A percentile compares a stretch with the other conserved stretches of the same genome.
These are phyloP conservation scores for Vicugna pacos DNA, from an alignment of 2,113 vertebrate genomes.

Conservation along the genomic window DNA sequence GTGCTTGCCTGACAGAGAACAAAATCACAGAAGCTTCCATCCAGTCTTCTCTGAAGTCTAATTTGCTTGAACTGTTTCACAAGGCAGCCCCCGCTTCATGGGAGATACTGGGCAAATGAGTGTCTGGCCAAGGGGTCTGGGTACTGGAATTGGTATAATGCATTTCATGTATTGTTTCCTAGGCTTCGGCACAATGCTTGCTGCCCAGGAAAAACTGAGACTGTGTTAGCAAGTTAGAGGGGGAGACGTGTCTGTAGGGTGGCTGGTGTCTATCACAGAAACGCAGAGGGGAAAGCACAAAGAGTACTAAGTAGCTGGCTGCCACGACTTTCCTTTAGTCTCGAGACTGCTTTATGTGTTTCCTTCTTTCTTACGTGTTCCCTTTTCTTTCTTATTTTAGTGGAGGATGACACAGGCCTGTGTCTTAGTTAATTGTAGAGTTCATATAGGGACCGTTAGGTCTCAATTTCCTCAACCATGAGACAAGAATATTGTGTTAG, in stretches of 20 bases:
- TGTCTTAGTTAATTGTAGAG: neutral
- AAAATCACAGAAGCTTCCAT: neutral
- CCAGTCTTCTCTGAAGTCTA: neutral
- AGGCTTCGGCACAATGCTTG: neutral
- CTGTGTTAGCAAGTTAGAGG: neutral
- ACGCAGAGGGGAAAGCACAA: neutral
- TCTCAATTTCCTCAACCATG: neutral
- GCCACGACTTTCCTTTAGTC: neutral
- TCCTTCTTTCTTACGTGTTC: conserved; percentile 33
- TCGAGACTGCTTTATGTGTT: neutral
- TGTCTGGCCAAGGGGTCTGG: neutral
- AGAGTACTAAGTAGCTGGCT: neutral
- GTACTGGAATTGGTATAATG: rapidly evolving
- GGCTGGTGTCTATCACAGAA: neutral
- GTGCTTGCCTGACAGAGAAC: neutral
- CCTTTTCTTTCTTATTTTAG: conserved; percentile 31
- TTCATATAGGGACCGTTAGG: neutral
- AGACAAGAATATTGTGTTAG: neutral
- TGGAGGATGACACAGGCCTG: neutral
- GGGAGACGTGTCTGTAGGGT: neutral
- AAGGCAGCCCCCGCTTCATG: neutral
- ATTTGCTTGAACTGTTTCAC: neutral
- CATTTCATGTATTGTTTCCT: rapidly evolving
- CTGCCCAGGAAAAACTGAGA: neutral
- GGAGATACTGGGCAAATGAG: neutral